These are phyloP conservation scores for Sitta europaea DNA, from an alignment of 2,113 vertebrate species.

Conservation along the genomic window DNA sequence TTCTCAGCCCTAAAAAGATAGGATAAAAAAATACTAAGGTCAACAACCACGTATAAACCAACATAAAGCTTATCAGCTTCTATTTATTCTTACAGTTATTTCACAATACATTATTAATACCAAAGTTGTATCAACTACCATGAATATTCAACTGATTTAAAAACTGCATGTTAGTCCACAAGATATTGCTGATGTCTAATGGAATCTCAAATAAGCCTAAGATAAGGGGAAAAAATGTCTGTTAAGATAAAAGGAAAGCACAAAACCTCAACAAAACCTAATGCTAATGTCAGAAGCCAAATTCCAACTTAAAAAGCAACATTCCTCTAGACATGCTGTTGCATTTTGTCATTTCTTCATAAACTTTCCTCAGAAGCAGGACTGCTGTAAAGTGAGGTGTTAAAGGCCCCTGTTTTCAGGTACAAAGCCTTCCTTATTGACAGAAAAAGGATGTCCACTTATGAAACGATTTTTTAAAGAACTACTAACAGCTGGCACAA, in stretches of 20 bases:
- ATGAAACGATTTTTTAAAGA: neutral
- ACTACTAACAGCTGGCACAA: neutral
- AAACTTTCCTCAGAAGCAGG: neutral
- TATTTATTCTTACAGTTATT: neutral
- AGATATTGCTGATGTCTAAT: neutral
- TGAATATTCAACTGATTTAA: neutral
- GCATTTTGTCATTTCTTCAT: neutral
- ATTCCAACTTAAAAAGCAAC: neutral
- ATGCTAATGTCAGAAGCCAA: neutral
- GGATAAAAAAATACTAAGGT: neutral
- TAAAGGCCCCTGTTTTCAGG: neutral
- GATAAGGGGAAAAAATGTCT: neutral
- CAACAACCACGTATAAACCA: neutral
- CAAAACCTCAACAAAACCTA: neutral
- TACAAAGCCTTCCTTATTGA: neutral
- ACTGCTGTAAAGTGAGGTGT: neutral
- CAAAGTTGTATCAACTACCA: neutral
- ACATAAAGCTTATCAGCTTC: neutral
- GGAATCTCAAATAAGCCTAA: neutral
- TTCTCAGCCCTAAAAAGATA: neutral
- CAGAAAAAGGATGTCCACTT: neutral
- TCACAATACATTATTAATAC: neutral
- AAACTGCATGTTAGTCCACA: neutral
- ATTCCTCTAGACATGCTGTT: neutral
- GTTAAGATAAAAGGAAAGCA: neutral